Conservation (phyloP, 2,113 vertebrate species). For the Carassius carassius region DNA sequence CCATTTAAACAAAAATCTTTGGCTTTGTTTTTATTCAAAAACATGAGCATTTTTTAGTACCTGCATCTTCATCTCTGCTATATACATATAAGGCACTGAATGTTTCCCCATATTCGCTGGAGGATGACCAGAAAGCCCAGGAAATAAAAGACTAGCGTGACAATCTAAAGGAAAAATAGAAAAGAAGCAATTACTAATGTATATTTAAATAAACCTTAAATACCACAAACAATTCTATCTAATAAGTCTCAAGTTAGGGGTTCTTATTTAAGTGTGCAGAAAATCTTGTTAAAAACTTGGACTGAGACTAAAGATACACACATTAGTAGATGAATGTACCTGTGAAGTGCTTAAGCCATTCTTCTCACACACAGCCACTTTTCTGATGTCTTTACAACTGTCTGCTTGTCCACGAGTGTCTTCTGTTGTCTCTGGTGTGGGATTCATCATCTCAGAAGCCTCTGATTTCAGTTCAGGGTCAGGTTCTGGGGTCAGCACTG, state of each 20-base stretch:
- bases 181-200: constrained; percentile 42
- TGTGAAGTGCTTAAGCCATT: constrained; percentile 67
- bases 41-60: constrained; percentile 43
- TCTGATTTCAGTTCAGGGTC: constrained; percentile 47
- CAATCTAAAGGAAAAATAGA: constrained; percentile 60
- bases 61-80: constrained; percentile 44
- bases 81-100: constrained; percentile 58
- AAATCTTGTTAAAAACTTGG: neutral
- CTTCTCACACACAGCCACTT: constrained; percentile 50
- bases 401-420: constrained; percentile 45
- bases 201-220: neutral
- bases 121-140: constrained; percentile 62
- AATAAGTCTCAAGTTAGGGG: neutral
- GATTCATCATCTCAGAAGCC: neutral
- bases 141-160: constrained; percentile 60
- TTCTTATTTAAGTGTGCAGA: neutral
- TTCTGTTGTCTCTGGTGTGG: constrained; percentile 25
- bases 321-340: constrained; percentile 58
- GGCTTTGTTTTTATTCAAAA: neutral
- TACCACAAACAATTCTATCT: neutral
- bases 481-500: neutral
- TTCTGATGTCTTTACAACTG: constrained; percentile 31
- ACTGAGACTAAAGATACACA: neutral
- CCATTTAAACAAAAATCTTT: neutral
- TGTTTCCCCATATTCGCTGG: constrained; percentile 61